phyloP scores from a whole-genome alignment of 2,888 invertebrate species.

The Erebia aethiops region DNA sequence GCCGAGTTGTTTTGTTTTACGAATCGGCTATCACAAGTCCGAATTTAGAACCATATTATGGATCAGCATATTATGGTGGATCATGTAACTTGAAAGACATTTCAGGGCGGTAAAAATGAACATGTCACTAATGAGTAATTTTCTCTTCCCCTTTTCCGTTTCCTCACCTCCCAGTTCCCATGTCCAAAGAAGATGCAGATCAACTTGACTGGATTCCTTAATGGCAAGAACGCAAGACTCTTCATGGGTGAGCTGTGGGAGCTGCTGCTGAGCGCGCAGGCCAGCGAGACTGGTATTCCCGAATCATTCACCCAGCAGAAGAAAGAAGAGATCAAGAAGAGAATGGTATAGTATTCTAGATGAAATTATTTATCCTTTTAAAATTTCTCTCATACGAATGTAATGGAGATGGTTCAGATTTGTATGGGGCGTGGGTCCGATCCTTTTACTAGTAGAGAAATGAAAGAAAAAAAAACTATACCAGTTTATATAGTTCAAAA shows the following conservation, averaged over 20 bases:
- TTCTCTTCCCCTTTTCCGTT: conserved; percentile 72
- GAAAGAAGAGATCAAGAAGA: conserved; percentile 96
- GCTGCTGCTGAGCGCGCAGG: conserved; percentile 96
- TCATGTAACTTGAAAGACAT: conserved; percentile 12
- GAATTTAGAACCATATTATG: conserved; percentile 11
- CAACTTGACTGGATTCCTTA: conserved; percentile 99
- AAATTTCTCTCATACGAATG: not conserved
- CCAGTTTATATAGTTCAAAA: too few species aligned
- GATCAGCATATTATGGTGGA: conserved; percentile 19
- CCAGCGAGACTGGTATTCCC: conserved; percentile 97
- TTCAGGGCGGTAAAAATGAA: conserved; percentile 1
- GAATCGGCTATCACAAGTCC: conserved; percentile 24
- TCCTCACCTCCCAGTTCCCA: conserved; percentile 88
- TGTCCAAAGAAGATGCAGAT: conserved; percentile 99
- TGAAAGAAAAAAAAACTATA: too few species aligned
- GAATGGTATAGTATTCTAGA: conserved; percentile 84
- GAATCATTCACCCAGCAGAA: conserved; percentile 97
- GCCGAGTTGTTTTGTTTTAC: conserved; percentile 48
- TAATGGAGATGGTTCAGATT: too few species aligned
- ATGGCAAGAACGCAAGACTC: conserved; percentile 97
- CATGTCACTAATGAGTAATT: conserved; percentile 57
- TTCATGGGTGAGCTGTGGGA: conserved; percentile 99
- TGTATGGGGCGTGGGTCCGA: too few species aligned
- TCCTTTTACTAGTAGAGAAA: too few species aligned
- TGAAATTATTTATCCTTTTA: too few species aligned